These are phyloP conservation scores for Cheilosia grossa DNA, from an alignment of 2,888 invertebrate species.

Conservation along the genomic window DNA sequence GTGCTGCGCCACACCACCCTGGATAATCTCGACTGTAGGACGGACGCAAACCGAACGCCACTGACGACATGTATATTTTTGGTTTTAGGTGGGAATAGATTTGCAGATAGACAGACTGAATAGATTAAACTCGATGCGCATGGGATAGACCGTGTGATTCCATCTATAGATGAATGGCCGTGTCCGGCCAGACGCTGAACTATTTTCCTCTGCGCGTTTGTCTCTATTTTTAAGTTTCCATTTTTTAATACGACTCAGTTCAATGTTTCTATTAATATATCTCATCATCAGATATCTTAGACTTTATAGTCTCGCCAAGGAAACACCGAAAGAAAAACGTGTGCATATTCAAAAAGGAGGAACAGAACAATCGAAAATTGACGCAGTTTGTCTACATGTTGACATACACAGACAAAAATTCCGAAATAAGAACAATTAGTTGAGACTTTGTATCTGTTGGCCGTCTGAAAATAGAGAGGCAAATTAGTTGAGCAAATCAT, in stretches of 20 bases:
- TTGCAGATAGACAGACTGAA: conserved; percentile 54
- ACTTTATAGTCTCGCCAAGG: conserved; percentile 62
- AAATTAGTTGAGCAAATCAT: conserved; percentile 3
- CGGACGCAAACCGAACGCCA: conserved; percentile 47
- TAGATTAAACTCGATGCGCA: conserved; percentile 47
- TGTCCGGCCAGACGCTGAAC: conserved; percentile 70
- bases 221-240: conserved; percentile 66
- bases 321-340: conserved; percentile 33
- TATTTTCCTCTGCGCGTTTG: conserved; percentile 57
- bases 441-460: conserved; percentile 29
- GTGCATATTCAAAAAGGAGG: conserved; percentile 28
- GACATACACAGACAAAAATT: conserved; percentile 25
- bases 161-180: conserved; percentile 40
- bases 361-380: conserved; percentile 49
- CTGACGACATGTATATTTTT: conserved; percentile 13
- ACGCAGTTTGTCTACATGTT: conserved; percentile 66
- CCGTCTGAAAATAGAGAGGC: conserved; percentile 37
- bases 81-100: conserved; percentile 64
- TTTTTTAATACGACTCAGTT: conserved; percentile 63
- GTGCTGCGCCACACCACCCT: conserved; percentile 43
- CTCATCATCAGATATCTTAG: conserved; percentile 67
- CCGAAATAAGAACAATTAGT: conserved; percentile 49
- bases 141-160: conserved; percentile 40
- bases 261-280: conserved; percentile 72
- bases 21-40: conserved; percentile 39